Evolutionary conservation across 2,888 invertebrate species (phyloP).

Genomic region (Anticlea derivata): DNA sequence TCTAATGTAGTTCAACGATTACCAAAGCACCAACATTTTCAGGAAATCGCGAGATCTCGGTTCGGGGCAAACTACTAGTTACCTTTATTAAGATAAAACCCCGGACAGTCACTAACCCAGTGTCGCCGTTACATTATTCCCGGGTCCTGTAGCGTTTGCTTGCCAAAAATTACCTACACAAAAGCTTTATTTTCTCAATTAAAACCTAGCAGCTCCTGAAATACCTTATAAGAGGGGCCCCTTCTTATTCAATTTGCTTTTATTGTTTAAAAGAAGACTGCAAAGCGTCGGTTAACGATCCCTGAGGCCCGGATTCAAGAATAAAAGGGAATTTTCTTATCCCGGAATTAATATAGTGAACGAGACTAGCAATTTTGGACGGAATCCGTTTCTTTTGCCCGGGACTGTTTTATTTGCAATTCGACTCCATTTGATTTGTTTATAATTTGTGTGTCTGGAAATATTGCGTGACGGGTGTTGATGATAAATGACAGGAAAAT

Average conservation of each 20-base stretch:
- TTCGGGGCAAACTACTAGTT: conserved; percentile 9
- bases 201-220: conserved; percentile 46
- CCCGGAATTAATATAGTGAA: conserved; percentile 57
- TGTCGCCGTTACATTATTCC: conserved; percentile 24
- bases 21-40: too few relatives aligned
- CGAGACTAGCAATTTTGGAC: conserved; percentile 47
- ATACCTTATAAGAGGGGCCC: conserved; percentile 50
- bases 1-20: too few relatives aligned
- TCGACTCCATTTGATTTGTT: conserved; percentile 42
- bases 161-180: conserved; percentile 38
- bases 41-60: too few relatives aligned
- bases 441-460: conserved; percentile 23
- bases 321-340: conserved; percentile 52
- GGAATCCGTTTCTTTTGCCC: conserved; percentile 43
- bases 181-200: conserved; percentile 52
- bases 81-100: conserved; percentile 13
- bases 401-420: conserved; percentile 42
- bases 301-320: conserved; percentile 43
- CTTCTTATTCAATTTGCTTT: conserved; percentile 63
- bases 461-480: conserved; percentile 9
- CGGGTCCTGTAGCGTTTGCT: conserved; percentile 28
- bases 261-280: conserved; percentile 63
- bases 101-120: conserved; percentile 22
- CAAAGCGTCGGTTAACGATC: conserved; percentile 56
- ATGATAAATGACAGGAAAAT: conserved; percentile 2